Evolutionary conservation across 2,888 invertebrate genomes (phyloP), one percentile per base, ranked within the genome.

Genomic region (Xestobium rufovillosum): DNA sequence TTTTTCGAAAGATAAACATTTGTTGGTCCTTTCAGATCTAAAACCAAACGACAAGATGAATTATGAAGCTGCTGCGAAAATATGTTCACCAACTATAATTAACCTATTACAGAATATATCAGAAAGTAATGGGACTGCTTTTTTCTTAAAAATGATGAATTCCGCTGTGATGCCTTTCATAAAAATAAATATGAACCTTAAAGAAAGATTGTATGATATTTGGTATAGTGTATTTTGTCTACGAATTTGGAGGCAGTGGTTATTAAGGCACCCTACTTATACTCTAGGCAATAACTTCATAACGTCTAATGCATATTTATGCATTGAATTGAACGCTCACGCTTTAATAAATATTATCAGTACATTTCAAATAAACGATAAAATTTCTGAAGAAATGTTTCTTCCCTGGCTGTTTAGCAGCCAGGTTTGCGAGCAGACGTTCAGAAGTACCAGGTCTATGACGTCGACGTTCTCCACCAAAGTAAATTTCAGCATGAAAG

Each of bases 1-100:
- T 6, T 4, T 31, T 30, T n/a, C 34, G 11, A 44, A 44, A 35
- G 42, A 40, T 15, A 17, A 40, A 29, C 44, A 44, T 40, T 28
- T 42, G 14, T 29, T 42, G 3, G 31, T 25, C 6, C n/a, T 6
- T 3, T 6, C 14, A 6, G 34, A 38, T 28, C 17, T 43, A 19
- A 29, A 33, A 6, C 6, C 16, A 15, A 31, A 32, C 9, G 37
- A 38, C 17, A 31, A 44, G 28, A 35, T 41, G 37, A 43, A 19
- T 34, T 42, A 37, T 36, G 31, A 35, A 3, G 27, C 38, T 6
- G 26, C 38, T 17, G 36, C 34, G 10, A 41, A 42, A 34, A 32
- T 42, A 14, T 30, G 12, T 27, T 14, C 23, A 12, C 3, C 3
- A 25, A 12, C 16, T 11, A 31, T 39, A 3, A 28, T 30, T 14